These are phyloP conservation scores for Petaurus breviceps DNA, from an alignment of 2,113 vertebrate species.

Conservation along the genomic window DNA sequence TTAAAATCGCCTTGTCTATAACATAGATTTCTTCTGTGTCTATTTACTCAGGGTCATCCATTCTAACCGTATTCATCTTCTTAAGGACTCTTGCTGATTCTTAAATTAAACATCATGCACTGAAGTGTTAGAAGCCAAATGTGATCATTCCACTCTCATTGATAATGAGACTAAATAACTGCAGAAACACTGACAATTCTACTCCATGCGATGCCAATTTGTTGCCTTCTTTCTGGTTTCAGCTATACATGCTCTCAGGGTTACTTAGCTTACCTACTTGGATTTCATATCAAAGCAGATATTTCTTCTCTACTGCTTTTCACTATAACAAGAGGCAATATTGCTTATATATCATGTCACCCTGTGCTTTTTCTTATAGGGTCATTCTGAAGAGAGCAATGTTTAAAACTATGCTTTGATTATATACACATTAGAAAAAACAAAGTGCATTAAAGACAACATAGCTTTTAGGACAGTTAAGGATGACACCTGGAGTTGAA, in stretches of 20 bases:
- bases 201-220: background rate
- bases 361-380: background rate
- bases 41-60: background rate
- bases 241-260: background rate
- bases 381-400: background rate
- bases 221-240: background rate
- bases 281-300: background rate
- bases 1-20: background rate
- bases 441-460: background rate
- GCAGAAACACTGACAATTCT: background rate
- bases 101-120: background rate
- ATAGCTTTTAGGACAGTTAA: background rate
- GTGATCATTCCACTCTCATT: background rate
- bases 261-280: background rate
- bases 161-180: background rate
- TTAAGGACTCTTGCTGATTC: background rate
- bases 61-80: background rate
- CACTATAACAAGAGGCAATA: background rate
- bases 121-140: background rate
- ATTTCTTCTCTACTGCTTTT: background rate
- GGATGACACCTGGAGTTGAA: background rate
- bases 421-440: background rate
- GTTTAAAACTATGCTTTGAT: background rate
- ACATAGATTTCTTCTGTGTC: background rate
- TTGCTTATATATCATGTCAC: background rate